Base-by-base conservation (phyloP, 2,888 invertebrate genomes). In the Eupsilia transversa region DNA sequence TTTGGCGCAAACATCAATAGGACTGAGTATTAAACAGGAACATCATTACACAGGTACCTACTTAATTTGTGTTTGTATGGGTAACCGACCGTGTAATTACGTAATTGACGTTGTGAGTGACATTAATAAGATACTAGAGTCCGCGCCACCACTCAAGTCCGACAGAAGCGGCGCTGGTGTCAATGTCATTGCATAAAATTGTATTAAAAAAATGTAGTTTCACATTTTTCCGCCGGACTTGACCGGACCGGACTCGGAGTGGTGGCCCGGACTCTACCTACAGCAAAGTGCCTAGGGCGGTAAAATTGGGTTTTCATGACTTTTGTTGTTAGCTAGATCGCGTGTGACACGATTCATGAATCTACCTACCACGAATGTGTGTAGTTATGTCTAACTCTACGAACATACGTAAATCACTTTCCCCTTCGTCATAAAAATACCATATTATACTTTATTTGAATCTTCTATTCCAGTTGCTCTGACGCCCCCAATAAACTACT, bases 401-500 rank as follows among this genome's bases (percentile, higher is more conserved):
- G 5, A 43, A 52, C 20, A 23, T 23, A 60, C n/a, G 2, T 27
- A 43, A 17, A 27, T 12, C n/a, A 30, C 14, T 43, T 20, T 27
- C n/a, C 1, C 23, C 7, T 54, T 14, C 54, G 27, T 54, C 12
- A 54, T 14, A 12, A 54, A 54, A 54, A 30, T 17, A 2, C 17
- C 1, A 52, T 17, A 12, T 38, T 14, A 9, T 43, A 41, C 1
- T n/a, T 14, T 23, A 35, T 49, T 1, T 12, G 23, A 12, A 41
- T 72, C 72, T 84, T 83, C 76, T 67, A 78, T 94, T 94, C 35
- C 93, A 97, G 97, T 89, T 85, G 96, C 97, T 0, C 91, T 97
- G 54, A 97, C 97, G 1, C 93, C 95, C 2, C 97, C 97, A 0
- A 89, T 97, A 23, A 97, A 97, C 88, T 97, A 97, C 91, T 97